These are phyloP conservation scores for Orius insidiosus DNA, from an alignment of 1,140 invertebrate genomes.

Conservation along the genomic window DNA sequence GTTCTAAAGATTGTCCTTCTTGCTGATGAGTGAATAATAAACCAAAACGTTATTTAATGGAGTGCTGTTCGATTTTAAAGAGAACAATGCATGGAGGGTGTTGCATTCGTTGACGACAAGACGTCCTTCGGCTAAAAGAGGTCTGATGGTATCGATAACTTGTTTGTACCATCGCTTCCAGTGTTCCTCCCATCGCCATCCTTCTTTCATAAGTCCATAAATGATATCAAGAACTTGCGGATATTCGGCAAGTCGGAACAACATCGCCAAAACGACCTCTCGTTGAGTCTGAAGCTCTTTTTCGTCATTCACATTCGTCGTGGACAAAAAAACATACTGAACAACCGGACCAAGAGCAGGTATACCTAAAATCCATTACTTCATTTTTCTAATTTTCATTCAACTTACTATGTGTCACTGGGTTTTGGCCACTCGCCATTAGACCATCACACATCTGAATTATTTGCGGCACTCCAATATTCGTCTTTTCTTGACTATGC, in stretches of 20 bases:
- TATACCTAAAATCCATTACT: slow-evolving; percentile 40
- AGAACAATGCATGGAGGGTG: slow-evolving; percentile 38
- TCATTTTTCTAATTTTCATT: too few species aligned
- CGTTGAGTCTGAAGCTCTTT: slow-evolving; percentile 72
- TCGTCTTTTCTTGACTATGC: slow-evolving; percentile 61
- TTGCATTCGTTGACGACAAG: slow-evolving; percentile 35
- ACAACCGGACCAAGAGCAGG: slow-evolving; percentile 64
- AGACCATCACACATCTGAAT: slow-evolving; percentile 78
- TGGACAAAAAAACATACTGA: slow-evolving; percentile 56
- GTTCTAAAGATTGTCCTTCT: slow-evolving; percentile 22
- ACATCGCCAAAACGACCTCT: slow-evolving; percentile 70
- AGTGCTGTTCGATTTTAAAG: slow-evolving; percentile 46
- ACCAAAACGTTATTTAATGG: slow-evolving; percentile 56
- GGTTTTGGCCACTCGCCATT: slow-evolving; percentile 66
- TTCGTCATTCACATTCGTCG: slow-evolving; percentile 35
- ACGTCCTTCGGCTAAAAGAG: slow-evolving; percentile 42
- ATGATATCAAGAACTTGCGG: slow-evolving; percentile 44
- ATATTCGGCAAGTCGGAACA: slow-evolving; percentile 60
- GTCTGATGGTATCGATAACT: slow-evolving; percentile 50
- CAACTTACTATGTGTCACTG: slow-evolving; percentile 41
- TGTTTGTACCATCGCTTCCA: slow-evolving; percentile 63
- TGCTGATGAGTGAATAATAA: slow-evolving; percentile 42
- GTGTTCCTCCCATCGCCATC: slow-evolving; percentile 46
- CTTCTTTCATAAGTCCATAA: slow-evolving; percentile 23
- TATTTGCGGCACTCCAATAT: slow-evolving; percentile 66